Evolutionary conservation across 1,140 invertebrate genomes (phyloP), one percentile per base, ranked within the genome.

Genomic region (Cecropterus lyciades): DNA sequence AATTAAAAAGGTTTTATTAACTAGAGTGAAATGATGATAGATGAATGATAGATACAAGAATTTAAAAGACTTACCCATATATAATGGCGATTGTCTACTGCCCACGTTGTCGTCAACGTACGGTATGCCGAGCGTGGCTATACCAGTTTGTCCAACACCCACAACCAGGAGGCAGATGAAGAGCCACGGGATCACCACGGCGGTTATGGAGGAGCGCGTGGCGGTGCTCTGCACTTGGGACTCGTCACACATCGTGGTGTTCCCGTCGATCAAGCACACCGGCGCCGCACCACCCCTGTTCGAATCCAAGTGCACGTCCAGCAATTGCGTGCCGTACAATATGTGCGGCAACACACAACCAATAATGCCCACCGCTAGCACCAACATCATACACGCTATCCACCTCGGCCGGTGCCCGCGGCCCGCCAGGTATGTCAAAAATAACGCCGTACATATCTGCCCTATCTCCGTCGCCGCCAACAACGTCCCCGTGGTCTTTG

Each of bases 391-490:
- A 93, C 96, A 97, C 10, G 97, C 98, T 60, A 99, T 99, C 98
- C 98, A 99, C 77, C 97, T 95, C n/a, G 98, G 98, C 69, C 98
- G 94, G 91, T 99, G 98, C 1, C 98, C 97, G 51, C 98, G 95
- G 1, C 98, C 98, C 1, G 97, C 98, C 83, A 98, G 97, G 84
- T 99, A 99, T 3, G 98, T 98, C 51, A 99, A 92, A 72, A 99
- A 93, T 55, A 99, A 91, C 13, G 97, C 96, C 11, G 96, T 97
- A 45, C 96, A 95, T 67, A 98, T 98, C 87, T 99, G 98, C 0
- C 98, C 98, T 74, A 99, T 97, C 88, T 99, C 98, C 15, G 98
- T 98, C 8, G 98, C 97, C 59, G 97, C 98, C 93, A 99, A 95
- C 72, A 99, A 95, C 43, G 98, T 95, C 0, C 98, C 98, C 0